phyloP scores from a whole-genome alignment of 2,113 vertebrate genomes.

The Channa maculata region DNA sequence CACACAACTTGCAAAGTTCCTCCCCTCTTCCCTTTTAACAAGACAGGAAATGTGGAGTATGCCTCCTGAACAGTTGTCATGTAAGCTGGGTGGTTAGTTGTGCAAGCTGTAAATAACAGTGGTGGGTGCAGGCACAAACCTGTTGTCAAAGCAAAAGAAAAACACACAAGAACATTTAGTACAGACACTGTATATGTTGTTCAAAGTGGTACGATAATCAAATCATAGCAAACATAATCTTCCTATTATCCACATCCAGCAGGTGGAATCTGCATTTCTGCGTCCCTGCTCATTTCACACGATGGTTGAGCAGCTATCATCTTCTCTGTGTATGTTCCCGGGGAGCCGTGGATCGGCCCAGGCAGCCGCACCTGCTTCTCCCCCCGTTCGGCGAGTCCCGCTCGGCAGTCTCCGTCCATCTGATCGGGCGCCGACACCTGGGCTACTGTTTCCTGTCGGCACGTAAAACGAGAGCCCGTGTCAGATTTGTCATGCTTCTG shows the following conservation, averaged over 20 bases:
- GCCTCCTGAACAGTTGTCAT: too few relatives aligned
- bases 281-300: slow-evolving; percentile 5
- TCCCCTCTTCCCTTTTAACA: too few relatives aligned
- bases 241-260: slow-evolving; percentile 27
- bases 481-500: slow-evolving; percentile 68
- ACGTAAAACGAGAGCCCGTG: slow-evolving; percentile 50
- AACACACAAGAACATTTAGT: too few relatives aligned
- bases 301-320: not conserved
- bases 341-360: too few relatives aligned
- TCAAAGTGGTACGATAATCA: slow-evolving; percentile 19
- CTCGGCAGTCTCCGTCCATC: slow-evolving; percentile 31
- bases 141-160: too few relatives aligned
- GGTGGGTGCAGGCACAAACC: too few relatives aligned
- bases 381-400: slow-evolving; percentile 6
- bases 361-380: too few relatives aligned
- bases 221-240: slow-evolving; percentile 24
- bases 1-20: too few relatives aligned
- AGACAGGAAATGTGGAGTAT: too few relatives aligned
- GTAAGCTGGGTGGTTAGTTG: too few relatives aligned
- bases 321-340: slow-evolving; percentile 5
- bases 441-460: slow-evolving; percentile 64
- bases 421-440: slow-evolving; percentile 51
- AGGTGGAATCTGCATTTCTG: slow-evolving; percentile 17
- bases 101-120: too few relatives aligned
- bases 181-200: too few relatives aligned